Base-by-base conservation (phyloP, 2,113 vertebrate species). In the Ophiodon elongatus region DNA sequence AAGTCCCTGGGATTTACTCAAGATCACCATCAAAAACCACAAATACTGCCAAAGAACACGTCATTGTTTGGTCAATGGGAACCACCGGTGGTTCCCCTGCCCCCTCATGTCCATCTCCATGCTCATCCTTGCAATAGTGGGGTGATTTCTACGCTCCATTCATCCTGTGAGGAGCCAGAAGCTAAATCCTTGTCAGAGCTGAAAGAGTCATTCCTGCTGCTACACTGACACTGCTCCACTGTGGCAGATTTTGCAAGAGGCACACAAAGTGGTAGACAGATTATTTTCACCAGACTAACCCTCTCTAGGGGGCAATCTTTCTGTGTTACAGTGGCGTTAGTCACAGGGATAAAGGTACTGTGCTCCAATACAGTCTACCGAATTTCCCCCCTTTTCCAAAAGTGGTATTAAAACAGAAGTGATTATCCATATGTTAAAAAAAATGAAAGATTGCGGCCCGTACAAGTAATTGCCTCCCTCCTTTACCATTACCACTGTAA, bases 231-330 rank as follows among this genome's bases (percentile, higher is more conserved):
- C 80, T 75, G 56, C 79, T 89, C 85, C 85, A 84, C 77, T 76
- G 84, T 77, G 90, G 81, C 76, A 88, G 59, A 76, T 80, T 92
- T 68, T 73, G 82, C 60, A 75, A 76, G 74, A 56, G 37, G 63
- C 29, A 54, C 75, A 70, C 41, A 64, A 74, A 85, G 70, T 81
- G 54, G 72, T 80, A 88, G 91, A 92, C 88, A 78, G 79, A 92
- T 92, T 82, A 91, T 91, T 89, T 91, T 91, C 65, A 81, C 78
- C 85, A 85, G 84, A 90, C 84, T 91, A 88, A 39, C 73, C 63
- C 82, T 83, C 86, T 92, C 87, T 62, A 39, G 88, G 88, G 88
- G 76, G 65, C 72, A 80, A 90, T 94, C 85, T 78, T 83, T 88
- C 86, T 86, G 76, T 62, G 78, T 90, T 92, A 89, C 59, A 83